These are phyloP conservation scores for Centropyge bicolor DNA, from an alignment of 2,797 vertebrate species.

Conservation along the genomic window DNA sequence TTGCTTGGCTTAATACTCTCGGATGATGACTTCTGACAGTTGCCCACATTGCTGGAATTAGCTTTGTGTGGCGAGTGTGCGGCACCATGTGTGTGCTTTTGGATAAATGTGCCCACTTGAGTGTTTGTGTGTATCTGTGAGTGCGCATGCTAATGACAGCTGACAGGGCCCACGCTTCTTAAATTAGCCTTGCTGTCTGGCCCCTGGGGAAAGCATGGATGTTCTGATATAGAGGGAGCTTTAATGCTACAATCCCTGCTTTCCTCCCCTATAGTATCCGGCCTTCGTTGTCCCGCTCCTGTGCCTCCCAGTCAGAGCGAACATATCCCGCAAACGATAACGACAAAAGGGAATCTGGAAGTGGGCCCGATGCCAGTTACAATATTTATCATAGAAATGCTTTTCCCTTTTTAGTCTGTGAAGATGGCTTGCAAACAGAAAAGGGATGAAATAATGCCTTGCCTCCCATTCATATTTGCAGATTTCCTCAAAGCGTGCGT, in stretches of 20 bases:
- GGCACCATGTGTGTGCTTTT: conserved; percentile 46
- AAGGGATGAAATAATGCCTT: conserved; percentile 15
- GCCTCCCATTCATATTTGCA: conserved; percentile 19
- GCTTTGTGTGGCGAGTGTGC: conserved; percentile 54
- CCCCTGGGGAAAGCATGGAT: conserved; percentile 64
- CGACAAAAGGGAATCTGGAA: conserved; percentile 30
- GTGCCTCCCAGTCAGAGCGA: conserved; percentile 47
- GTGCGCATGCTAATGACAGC: conserved; percentile 66
- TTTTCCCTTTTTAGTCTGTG: conserved; percentile 43
- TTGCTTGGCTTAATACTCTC: conserved; percentile 58
- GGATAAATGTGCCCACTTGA: conserved; percentile 53
- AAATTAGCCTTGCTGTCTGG: conserved; percentile 79
- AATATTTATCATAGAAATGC: conserved; percentile 55
- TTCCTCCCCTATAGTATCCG: conserved; percentile 33
- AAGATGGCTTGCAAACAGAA: conserved; percentile 40
- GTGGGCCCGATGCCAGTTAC: conserved; percentile 40
- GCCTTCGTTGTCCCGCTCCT: conserved; percentile 6
- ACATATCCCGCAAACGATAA: conserved; percentile 35
- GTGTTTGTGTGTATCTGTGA: conserved; percentile 59
- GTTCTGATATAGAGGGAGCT: conserved; percentile 64
- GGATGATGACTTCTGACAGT: conserved; percentile 74
- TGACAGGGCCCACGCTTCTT: conserved; percentile 80
- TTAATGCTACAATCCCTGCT: conserved; percentile 46
- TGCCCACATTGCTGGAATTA: conserved; percentile 72
- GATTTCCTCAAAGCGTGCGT: conserved; percentile 9